Evolutionary conservation across 2,113 vertebrate genomes (phyloP).

Genomic region (Danio rerio): DNA sequence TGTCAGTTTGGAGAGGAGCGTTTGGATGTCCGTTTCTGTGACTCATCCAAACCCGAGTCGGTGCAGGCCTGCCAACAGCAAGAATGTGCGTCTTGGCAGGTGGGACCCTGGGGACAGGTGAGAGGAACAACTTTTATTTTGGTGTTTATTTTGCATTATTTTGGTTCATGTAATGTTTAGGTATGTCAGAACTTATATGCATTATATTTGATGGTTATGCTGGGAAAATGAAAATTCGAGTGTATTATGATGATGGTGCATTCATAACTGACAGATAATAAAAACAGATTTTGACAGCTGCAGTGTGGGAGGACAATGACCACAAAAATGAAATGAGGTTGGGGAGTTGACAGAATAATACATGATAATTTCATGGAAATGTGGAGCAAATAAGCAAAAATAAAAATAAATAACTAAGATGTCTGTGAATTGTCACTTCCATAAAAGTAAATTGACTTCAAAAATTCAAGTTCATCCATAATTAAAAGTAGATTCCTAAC

Average conservation of each 20-base stretch:
- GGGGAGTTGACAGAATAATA: not conserved
- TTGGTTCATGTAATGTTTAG: not conserved
- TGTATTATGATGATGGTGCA: not conserved
- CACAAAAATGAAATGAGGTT: not conserved
- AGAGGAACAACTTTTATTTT: conserved; percentile 43
- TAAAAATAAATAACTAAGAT: conserved; percentile 1
- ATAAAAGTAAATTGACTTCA: no score
- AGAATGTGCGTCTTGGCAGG: conserved; percentile 97
- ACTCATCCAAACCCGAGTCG: conserved; percentile 85
- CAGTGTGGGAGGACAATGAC: not conserved
- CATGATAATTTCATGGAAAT: not conserved
- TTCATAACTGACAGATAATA: not conserved
- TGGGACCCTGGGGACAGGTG: conserved; percentile 97
- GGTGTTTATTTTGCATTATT: not conserved
- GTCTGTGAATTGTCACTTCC: not conserved
- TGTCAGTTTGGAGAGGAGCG: conserved; percentile 94
- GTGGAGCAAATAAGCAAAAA: conserved; percentile 3
- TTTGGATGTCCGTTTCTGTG: conserved; percentile 86
- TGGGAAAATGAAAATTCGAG: not conserved
- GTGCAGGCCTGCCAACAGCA: conserved; percentile 91
- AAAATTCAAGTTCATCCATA: not conserved
- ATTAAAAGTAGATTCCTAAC: no score
- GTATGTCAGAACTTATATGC: not conserved
- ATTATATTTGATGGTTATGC: conserved; percentile 1
- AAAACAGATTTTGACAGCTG: conserved; percentile 4